A percentile compares a stretch with the other conserved stretches of the same genome.
These are phyloP conservation scores for Dasyprocta punctata DNA, from an alignment of 2,113 vertebrate species.

Conservation along the genomic window DNA sequence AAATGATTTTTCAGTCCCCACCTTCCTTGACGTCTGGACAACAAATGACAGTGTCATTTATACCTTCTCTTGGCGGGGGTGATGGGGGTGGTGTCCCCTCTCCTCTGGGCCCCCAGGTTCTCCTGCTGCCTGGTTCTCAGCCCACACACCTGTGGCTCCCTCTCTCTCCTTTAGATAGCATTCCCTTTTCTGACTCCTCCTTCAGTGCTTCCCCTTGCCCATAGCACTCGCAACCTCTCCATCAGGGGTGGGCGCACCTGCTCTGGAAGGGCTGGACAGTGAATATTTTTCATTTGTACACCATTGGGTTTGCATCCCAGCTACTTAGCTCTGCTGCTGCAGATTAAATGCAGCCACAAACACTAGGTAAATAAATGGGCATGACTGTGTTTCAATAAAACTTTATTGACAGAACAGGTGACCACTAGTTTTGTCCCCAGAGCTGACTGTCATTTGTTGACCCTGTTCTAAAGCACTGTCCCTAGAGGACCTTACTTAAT, in stretches of 20 bases:
- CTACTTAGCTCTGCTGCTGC: neutral
- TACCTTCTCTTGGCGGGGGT: neutral
- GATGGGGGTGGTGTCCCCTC: neutral
- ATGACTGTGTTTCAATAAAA: neutral
- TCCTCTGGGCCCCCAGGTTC: neutral
- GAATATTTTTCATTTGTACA: neutral
- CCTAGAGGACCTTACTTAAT: too few species aligned
- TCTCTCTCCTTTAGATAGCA: neutral
- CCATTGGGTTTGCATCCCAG: neutral
- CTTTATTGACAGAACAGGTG: neutral
- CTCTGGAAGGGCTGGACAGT: neutral
- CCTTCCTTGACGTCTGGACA: neutral
- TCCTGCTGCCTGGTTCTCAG: neutral
- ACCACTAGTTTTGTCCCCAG: neutral
- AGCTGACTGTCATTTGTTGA: neutral
- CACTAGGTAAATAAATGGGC: neutral
- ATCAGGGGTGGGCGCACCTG: neutral
- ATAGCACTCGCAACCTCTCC: neutral
- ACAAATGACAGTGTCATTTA: neutral
- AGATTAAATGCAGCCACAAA: neutral
- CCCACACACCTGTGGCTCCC: neutral
- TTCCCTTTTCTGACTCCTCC: neutral
- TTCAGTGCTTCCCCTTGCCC: neutral
- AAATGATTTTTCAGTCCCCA: neutral
- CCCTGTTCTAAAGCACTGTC: neutral